These are phyloP conservation scores for Battus philenor DNA, from an alignment of 1,140 invertebrate species.

Conservation along the genomic window DNA sequence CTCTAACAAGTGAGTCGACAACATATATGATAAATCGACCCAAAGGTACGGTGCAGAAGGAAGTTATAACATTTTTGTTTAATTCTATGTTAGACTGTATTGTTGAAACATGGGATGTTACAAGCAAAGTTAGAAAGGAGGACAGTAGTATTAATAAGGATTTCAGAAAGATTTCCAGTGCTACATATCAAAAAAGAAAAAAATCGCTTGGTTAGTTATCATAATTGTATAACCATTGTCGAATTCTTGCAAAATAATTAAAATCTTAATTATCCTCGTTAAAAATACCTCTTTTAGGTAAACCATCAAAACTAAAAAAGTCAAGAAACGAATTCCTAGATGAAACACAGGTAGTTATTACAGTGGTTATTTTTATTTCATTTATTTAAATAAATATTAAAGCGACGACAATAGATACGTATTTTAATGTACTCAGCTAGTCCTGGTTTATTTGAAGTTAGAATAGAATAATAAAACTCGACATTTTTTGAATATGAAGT, in stretches of 20 bases:
- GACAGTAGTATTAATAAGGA: slow-evolving; percentile 24
- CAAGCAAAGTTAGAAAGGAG: slow-evolving; percentile 30
- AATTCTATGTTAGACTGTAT: slow-evolving; percentile 55
- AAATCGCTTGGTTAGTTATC: slow-evolving; percentile 27
- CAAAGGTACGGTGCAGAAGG: slow-evolving; percentile 43
- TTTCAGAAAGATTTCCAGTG: slow-evolving; percentile 36
- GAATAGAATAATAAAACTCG: no score
- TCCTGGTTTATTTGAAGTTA: no score
- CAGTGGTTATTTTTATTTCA: no score
- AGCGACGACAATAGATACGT: no score
- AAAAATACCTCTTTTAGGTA: slow-evolving; percentile 29
- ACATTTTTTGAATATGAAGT: no score
- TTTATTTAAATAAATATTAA: no score
- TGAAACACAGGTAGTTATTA: slow-evolving; percentile 39
- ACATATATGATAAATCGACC: slow-evolving; percentile 23
- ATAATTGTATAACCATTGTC: no score
- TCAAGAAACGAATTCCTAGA: slow-evolving; percentile 41
- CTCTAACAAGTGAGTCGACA: slow-evolving; percentile 30
- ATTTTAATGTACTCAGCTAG: no score
- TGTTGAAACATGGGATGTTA: slow-evolving; percentile 51
- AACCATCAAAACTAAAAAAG: slow-evolving; percentile 37
- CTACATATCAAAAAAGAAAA: slow-evolving; percentile 47
- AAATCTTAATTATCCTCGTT: not conserved
- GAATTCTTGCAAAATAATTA: not conserved
- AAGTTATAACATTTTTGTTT: slow-evolving; percentile 52